These are phyloP conservation scores for Nomia melanderi DNA, from an alignment of 1,140 invertebrate species.

Conservation along the genomic window DNA sequence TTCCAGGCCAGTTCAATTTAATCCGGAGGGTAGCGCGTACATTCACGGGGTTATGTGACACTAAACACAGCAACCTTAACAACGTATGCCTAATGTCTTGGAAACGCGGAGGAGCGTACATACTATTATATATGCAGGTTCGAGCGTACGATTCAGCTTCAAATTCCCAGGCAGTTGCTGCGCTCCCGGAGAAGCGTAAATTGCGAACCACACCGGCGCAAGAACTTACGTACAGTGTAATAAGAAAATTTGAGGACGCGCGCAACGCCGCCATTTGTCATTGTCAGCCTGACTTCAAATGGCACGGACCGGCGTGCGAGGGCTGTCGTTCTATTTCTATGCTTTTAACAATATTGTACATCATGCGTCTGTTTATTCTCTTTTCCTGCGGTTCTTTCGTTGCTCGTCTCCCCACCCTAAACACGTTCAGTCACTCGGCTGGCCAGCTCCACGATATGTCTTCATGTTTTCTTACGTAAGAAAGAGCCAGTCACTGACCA, in stretches of 20 bases:
- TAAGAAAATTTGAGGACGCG: constrained; percentile 74
- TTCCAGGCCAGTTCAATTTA: constrained; percentile 8
- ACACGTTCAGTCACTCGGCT: constrained; percentile 66
- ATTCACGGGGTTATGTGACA: constrained; percentile 19
- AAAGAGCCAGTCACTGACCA: constrained; percentile 47
- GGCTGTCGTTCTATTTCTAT: constrained; percentile 71
- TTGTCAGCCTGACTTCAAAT: constrained; percentile 73
- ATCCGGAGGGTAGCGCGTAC: not conserved
- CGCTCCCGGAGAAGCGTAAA: constrained; percentile 51
- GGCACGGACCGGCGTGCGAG: constrained; percentile 54
- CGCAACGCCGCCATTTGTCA: constrained; percentile 72
- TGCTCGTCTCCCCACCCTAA: constrained; percentile 55
- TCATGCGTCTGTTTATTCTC: constrained; percentile 64
- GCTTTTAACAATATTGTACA: constrained; percentile 76
- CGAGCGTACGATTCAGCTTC: constrained; percentile 27
- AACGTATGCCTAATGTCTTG: constrained; percentile 41
- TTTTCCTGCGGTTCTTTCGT: constrained; percentile 58
- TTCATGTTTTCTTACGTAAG: constrained; percentile 51
- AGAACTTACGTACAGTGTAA: constrained; percentile 58
- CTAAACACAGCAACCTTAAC: constrained; percentile 26
- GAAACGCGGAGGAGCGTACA: constrained; percentile 9
- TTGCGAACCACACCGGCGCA: constrained; percentile 52
- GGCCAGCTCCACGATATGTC: constrained; percentile 69
- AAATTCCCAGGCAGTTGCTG: constrained; percentile 37
- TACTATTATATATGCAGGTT: constrained; percentile 2